These are phyloP conservation scores for Cactoblastis cactorum DNA, from an alignment of 2,888 invertebrate species.

Conservation along the genomic window DNA sequence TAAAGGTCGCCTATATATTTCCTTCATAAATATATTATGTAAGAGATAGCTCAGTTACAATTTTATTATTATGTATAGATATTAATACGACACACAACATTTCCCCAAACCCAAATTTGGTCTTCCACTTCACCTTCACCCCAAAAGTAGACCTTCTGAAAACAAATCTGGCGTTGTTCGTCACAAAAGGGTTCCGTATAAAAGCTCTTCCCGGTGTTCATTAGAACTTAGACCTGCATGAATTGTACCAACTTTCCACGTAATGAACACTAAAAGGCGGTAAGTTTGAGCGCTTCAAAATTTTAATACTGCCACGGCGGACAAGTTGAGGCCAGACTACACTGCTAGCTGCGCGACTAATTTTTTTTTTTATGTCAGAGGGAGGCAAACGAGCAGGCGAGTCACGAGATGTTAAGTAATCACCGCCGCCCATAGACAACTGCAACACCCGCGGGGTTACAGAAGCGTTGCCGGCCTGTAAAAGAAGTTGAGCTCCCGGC, in stretches of 20 bases:
- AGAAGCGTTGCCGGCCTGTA: no score
- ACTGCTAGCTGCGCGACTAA: neutral
- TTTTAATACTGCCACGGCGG: conserved; percentile 60
- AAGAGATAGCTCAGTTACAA: no score
- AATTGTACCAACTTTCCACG: conserved; percentile 73
- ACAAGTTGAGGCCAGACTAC: neutral
- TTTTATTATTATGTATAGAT: no score
- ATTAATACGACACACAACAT: no score
- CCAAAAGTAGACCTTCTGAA: neutral
- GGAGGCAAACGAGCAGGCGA: no score
- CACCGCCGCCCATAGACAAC: no score
- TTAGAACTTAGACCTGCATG: conserved; percentile 76
- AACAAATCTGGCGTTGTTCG: neutral
- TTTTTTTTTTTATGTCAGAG: no score
- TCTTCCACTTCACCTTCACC: neutral
- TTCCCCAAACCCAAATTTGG: neutral
- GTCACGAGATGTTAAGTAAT: no score
- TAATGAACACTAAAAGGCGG: conserved; percentile 77
- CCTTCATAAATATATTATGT: no score
- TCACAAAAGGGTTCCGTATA: conserved; percentile 24
- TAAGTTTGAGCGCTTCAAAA: conserved; percentile 73
- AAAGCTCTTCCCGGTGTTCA: conserved; percentile 68
- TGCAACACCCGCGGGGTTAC: no score
- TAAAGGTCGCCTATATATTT: no score
- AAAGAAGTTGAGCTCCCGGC: no score